Conservation (phyloP, 2,113 vertebrate genomes). For the Misgurnus mizolepis region DNA sequence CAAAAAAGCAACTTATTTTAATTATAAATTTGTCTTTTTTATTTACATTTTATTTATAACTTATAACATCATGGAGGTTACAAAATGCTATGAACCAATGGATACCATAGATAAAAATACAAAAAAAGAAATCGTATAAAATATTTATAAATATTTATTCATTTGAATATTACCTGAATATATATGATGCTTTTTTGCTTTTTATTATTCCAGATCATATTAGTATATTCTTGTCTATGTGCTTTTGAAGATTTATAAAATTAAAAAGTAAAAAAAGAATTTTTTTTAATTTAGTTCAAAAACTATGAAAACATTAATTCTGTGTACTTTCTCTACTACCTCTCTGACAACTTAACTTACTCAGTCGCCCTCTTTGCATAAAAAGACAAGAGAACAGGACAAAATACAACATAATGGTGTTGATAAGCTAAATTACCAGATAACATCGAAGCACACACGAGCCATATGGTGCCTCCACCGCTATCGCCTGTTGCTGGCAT, state of each 20-base stretch:
- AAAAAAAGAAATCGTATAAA: too few species aligned
- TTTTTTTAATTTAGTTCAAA: not conserved
- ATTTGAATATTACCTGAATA: too few species aligned
- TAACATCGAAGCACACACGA: slow-evolving; percentile 88
- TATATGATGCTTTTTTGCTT: not conserved
- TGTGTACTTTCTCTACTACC: slow-evolving; percentile 4
- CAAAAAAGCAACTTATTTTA: not conserved
- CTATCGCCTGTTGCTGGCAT: slow-evolving; percentile 90
- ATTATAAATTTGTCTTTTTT: not conserved
- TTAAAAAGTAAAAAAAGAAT: not conserved
- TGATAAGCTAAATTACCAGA: slow-evolving; percentile 86
- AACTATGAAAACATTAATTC: not conserved
- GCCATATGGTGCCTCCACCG: slow-evolving; percentile 95
- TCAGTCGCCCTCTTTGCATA: slow-evolving; percentile 7
- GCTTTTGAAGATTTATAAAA: not conserved
- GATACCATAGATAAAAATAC: too few species aligned
- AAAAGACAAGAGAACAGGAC: slow-evolving; percentile 49
- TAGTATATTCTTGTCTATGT: not conserved
- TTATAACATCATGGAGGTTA: too few species aligned
- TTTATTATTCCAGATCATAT: not conserved
- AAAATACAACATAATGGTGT: slow-evolving; percentile 83
- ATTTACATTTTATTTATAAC: too few species aligned
- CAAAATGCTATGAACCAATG: too few species aligned
- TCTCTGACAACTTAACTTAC: not conserved
- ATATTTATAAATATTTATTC: too few species aligned